Percentiles rank a stretch among this genome's conserved stretches.
Conservation (phyloP, 2,888 invertebrate species). For the Microctonus aethiopoides region DNA sequence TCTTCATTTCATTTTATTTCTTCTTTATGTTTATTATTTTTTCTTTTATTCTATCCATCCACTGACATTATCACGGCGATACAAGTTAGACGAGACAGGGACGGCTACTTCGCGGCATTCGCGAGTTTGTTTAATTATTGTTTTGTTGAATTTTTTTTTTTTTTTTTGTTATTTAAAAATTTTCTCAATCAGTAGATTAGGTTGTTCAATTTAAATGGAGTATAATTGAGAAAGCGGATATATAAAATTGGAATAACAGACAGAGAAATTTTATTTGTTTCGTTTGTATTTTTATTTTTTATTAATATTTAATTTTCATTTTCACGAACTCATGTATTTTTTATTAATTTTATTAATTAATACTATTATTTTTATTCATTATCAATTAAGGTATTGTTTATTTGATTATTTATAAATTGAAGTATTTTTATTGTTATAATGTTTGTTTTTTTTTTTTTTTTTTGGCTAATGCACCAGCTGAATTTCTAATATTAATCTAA, state of each 20-base stretch:
- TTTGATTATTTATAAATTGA: constrained; percentile 16
- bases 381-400: background rate
- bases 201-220: background rate
- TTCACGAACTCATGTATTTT: background rate
- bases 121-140: background rate
- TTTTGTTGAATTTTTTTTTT: background rate
- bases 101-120: background rate
- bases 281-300: background rate
- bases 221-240: background rate
- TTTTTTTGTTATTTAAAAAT: background rate
- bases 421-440: background rate
- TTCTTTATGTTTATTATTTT: background rate
- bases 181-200: background rate
- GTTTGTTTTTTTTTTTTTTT: background rate
- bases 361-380: background rate
- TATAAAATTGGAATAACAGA: background rate
- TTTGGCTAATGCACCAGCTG: constrained; percentile 8
- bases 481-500: constrained; percentile 13
- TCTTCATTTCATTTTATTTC: background rate
- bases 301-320: background rate
- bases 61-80: background rate
- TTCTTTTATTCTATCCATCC: background rate
- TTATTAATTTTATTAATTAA: background rate
- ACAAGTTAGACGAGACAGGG: background rate
- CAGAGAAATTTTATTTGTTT: background rate